Conservation (phyloP, 1,140 invertebrate species). For the Argopecten irradians region DNA sequence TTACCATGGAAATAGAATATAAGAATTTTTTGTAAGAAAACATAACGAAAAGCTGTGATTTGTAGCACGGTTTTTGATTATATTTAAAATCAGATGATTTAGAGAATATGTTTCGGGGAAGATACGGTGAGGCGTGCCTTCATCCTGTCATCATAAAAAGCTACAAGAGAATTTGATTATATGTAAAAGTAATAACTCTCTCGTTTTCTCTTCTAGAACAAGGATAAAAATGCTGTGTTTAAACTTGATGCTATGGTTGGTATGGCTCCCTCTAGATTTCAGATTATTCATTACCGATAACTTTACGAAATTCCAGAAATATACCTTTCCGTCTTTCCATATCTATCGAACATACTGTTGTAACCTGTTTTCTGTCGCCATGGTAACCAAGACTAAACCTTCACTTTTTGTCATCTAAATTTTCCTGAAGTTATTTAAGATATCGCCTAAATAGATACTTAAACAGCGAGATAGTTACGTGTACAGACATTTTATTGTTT, state of each 20-base stretch:
- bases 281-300: constrained; percentile 2
- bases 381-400: background rate
- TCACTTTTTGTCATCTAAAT: constrained; percentile 9
- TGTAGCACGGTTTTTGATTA: background rate
- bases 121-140: background rate
- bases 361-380: background rate
- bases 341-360: background rate
- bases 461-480: background rate
- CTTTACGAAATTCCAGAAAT: constrained; percentile 9
- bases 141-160: background rate
- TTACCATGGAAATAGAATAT: background rate
- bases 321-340: background rate
- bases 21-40: background rate
- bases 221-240: background rate
- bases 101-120: background rate
- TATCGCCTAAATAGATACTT: background rate
- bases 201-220: background rate
- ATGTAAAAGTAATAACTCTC: background rate
- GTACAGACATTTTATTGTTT: background rate
- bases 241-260: background rate
- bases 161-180: background rate
- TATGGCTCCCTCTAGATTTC: background rate
- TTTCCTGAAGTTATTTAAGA: background rate
- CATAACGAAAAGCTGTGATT: background rate
- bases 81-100: background rate